Evolutionary conservation across 1,140 invertebrate genomes (phyloP).

Genomic region (Drosophila kurseongensis): DNA sequence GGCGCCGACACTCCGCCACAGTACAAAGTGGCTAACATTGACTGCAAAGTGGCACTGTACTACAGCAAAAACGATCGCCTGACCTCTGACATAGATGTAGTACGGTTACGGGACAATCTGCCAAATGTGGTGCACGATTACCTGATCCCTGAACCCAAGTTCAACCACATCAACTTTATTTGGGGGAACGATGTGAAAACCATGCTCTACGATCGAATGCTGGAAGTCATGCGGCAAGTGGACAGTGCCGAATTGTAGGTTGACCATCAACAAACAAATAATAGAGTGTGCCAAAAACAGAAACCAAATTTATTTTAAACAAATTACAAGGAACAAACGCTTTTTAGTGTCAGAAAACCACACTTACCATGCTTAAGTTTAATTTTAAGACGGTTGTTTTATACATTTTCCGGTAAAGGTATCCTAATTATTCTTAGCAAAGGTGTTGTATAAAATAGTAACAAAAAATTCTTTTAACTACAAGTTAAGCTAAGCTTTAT

Average conservation of each 20-base stretch:
- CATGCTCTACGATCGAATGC: slow-evolving; percentile 81
- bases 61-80: slow-evolving; percentile 60
- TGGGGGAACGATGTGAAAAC: slow-evolving; percentile 84
- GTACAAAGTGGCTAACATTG: slow-evolving; percentile 55
- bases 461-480: too few relatives aligned
- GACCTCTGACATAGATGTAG: slow-evolving; percentile 54
- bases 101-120: slow-evolving; percentile 78
- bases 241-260: slow-evolving; percentile 47
- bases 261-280: too few relatives aligned
- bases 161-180: slow-evolving; percentile 86
- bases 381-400: neutral
- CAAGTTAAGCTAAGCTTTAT: too few relatives aligned
- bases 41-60: slow-evolving; percentile 65
- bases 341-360: neutral
- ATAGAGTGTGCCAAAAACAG: neutral
- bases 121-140: slow-evolving; percentile 84
- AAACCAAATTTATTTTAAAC: neutral
- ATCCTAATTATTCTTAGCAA: too few relatives aligned
- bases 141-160: slow-evolving; percentile 75
- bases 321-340: neutral
- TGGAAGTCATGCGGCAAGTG: slow-evolving; percentile 74
- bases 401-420: too few relatives aligned
- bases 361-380: neutral
- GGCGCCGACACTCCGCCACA: slow-evolving; percentile 32
- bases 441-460: too few relatives aligned